phyloP scores from a whole-genome alignment of 1,140 invertebrate species.

The Eurytemora carolleeae region DNA sequence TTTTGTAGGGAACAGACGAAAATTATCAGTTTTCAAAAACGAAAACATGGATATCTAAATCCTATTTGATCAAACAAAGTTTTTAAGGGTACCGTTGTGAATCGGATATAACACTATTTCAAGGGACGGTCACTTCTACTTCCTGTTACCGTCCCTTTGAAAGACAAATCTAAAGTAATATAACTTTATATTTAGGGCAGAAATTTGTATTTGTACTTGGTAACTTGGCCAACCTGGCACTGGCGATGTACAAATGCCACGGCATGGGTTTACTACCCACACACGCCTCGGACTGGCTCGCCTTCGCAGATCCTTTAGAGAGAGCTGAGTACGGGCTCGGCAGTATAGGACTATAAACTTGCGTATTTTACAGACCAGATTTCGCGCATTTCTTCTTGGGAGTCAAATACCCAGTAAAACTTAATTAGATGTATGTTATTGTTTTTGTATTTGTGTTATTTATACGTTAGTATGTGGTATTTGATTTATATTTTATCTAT shows the following conservation, averaged over 20 bases:
- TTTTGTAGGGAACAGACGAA: background rate
- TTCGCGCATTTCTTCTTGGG: no score
- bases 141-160: background rate
- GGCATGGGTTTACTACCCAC: conserved; percentile 94
- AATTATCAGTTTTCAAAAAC: no score
- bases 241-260: conserved; percentile 95
- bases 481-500: no score
- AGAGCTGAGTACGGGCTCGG: conserved; percentile 42
- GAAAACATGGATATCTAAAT: no score
- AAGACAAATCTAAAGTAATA: background rate
- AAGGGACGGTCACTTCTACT: background rate
- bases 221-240: conserved; percentile 71
- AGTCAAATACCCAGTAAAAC: no score
- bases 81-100: no score
- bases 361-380: no score
- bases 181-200: conserved; percentile 47
- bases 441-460: no score
- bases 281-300: conserved; percentile 94
- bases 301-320: conserved; percentile 79
- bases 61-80: no score
- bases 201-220: conserved; percentile 88
- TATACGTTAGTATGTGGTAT: no score
- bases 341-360: conserved; percentile 11
- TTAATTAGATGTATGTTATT: no score
- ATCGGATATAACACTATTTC: no score